phyloP scores from a whole-genome alignment of 2,888 invertebrate genomes.

The Brachynemurus nebulosus region DNA sequence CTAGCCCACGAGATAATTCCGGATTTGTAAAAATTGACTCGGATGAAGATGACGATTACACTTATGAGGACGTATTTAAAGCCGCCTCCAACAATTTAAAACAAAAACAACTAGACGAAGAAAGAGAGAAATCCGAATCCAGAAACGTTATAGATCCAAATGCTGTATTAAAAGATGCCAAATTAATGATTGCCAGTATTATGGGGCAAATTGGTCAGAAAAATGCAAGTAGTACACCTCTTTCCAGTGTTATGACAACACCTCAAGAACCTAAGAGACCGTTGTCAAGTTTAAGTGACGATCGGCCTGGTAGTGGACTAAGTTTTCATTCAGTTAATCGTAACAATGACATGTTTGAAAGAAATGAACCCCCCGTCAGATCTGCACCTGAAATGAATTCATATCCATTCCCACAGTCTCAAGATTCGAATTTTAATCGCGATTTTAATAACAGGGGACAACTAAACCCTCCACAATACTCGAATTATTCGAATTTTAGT shows the following conservation, averaged over 20 bases:
- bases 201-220: slow-evolving; percentile 34
- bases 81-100: slow-evolving; percentile 61
- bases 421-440: neutral
- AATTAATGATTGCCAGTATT: slow-evolving; percentile 45
- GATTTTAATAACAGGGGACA: too few relatives aligned
- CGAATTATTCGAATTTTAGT: neutral
- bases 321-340: too few relatives aligned
- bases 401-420: neutral
- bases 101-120: slow-evolving; percentile 42
- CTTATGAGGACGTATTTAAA: slow-evolving; percentile 70
- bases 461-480: neutral
- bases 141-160: slow-evolving; percentile 27
- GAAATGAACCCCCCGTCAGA: too few relatives aligned
- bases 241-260: too few relatives aligned
- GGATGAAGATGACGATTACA: slow-evolving; percentile 69
- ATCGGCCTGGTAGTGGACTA: too few relatives aligned
- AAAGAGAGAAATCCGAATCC: slow-evolving; percentile 36
- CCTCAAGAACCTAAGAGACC: too few relatives aligned
- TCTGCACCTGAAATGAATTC: neutral
- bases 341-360: too few relatives aligned
- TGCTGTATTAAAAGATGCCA: slow-evolving; percentile 39
- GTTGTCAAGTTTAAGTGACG: too few relatives aligned
- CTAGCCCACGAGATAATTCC: slow-evolving; percentile 20
- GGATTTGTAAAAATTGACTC: slow-evolving; percentile 36
- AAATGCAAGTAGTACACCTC: slow-evolving; percentile 12